Percentiles rank a stretch among this genome's conserved stretches.
These are phyloP conservation scores for Nineta flava DNA, from an alignment of 2,888 invertebrate genomes.

Conservation along the genomic window DNA sequence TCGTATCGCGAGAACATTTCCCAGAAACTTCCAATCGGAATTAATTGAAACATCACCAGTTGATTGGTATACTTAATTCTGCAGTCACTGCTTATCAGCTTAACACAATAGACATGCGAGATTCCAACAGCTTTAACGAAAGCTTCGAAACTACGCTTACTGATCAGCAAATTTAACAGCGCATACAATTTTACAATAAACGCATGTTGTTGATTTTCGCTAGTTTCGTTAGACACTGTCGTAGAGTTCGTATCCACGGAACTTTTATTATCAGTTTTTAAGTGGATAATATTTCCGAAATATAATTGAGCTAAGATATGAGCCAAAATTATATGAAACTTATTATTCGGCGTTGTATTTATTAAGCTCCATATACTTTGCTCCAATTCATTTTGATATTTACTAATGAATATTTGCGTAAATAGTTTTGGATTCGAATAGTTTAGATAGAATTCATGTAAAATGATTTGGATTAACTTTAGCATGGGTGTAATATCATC, in stretches of 20 bases:
- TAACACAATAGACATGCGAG: constrained; percentile 28
- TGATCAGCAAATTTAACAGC: constrained; percentile 24
- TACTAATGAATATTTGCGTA: background rate
- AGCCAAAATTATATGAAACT: constrained; percentile 14
- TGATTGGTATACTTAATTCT: constrained; percentile 35
- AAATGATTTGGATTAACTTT: constrained; percentile 32
- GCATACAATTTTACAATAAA: constrained; percentile 26
- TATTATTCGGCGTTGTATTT: constrained; percentile 24
- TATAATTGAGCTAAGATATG: background rate
- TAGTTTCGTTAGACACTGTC: too few relatives aligned
- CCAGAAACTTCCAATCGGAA: constrained; percentile 40
- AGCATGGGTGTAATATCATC: constrained; percentile 37
- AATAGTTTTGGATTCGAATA: background rate
- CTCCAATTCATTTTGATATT: constrained; percentile 15
- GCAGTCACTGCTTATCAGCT: constrained; percentile 18
- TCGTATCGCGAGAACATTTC: background rate
- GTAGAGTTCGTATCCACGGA: too few relatives aligned
- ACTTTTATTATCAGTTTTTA: background rate
- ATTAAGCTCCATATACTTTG: constrained; percentile 22
- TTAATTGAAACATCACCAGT: constrained; percentile 40
- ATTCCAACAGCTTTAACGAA: constrained; percentile 26
- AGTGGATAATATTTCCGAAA: background rate
- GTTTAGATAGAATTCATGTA: constrained; percentile 20
- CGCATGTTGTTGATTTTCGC: constrained; percentile 9
- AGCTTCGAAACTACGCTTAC: constrained; percentile 20